Conservation (phyloP, 2,113 vertebrate genomes). For the Lichenostomus cassidix region DNA sequence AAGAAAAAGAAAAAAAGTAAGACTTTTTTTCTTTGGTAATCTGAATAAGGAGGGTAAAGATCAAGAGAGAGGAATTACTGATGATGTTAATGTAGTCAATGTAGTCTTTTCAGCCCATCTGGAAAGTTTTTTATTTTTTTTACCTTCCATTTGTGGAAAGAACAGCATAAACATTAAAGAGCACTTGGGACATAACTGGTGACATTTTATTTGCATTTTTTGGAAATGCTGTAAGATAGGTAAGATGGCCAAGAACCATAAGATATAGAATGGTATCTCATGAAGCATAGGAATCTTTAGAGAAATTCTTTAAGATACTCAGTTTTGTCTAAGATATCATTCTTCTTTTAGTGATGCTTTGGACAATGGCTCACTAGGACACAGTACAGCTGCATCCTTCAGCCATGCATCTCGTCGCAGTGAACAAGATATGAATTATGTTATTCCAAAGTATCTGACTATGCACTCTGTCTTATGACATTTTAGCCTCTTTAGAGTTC, state of each 20-base stretch:
- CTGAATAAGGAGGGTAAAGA: not conserved
- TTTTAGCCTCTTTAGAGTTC: not conserved
- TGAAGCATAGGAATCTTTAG: not conserved
- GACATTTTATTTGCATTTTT: not conserved
- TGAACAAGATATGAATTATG: not conserved
- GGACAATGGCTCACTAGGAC: not conserved
- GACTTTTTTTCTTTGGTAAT: accelerated
- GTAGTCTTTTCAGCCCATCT: not conserved
- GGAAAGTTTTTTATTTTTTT: not conserved
- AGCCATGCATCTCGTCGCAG: accelerated
- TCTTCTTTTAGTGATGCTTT: not conserved
- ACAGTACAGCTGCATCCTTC: not conserved
- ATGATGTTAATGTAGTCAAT: not conserved
- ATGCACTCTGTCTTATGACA: not conserved
- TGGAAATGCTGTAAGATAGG: not conserved
- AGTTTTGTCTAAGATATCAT: not conserved
- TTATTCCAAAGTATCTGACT: not conserved
- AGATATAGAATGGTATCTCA: not conserved
- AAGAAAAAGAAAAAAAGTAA: not conserved
- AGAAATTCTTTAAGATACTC: not conserved
- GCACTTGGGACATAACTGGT: not conserved
- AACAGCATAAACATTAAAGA: not conserved
- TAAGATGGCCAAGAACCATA: not conserved
- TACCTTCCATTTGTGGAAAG: not conserved
- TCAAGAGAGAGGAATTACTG: not conserved